Conservation (phyloP, 2,113 vertebrate genomes). For the Scomber colias region DNA sequence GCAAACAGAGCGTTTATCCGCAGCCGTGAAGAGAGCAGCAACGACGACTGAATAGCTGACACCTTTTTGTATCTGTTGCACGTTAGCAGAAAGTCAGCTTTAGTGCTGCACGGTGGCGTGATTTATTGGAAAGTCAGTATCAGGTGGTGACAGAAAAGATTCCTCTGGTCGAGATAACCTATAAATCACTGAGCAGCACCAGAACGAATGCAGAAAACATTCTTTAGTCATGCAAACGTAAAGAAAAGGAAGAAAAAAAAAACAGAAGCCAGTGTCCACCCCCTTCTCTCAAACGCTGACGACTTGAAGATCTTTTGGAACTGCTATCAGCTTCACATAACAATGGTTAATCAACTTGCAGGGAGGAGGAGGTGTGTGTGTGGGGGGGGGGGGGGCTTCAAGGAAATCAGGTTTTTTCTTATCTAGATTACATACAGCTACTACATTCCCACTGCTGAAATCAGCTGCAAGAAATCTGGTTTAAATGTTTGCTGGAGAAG, state of each 20-base stretch:
- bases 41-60: constrained; percentile 17
- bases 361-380: constrained; percentile 9
- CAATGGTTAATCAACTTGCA: constrained; percentile 71
- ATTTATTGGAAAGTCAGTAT: constrained; percentile 61
- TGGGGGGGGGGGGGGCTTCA: neutral
- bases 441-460: constrained; percentile 55
- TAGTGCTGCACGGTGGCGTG: constrained; percentile 18
- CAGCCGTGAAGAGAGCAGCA: constrained; percentile 14
- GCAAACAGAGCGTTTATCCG: constrained; percentile 16
- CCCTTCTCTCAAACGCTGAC: constrained; percentile 14
- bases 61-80: constrained; percentile 53
- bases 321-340: constrained; percentile 68
- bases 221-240: constrained; percentile 51
- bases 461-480: constrained; percentile 41
- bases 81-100: constrained; percentile 30
- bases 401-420: constrained; percentile 77
- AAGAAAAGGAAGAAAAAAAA: neutral
- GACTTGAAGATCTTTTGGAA: constrained; percentile 53
- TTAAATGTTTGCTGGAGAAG: neutral
- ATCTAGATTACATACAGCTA: constrained; percentile 68
- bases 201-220: constrained; percentile 56
- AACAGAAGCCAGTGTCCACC: neutral
- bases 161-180: constrained; percentile 51
- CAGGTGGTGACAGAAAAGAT: constrained; percentile 68
- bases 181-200: constrained; percentile 58